Base-by-base conservation (phyloP, 2,888 invertebrate genomes). In the Salpingus planirostris region DNA sequence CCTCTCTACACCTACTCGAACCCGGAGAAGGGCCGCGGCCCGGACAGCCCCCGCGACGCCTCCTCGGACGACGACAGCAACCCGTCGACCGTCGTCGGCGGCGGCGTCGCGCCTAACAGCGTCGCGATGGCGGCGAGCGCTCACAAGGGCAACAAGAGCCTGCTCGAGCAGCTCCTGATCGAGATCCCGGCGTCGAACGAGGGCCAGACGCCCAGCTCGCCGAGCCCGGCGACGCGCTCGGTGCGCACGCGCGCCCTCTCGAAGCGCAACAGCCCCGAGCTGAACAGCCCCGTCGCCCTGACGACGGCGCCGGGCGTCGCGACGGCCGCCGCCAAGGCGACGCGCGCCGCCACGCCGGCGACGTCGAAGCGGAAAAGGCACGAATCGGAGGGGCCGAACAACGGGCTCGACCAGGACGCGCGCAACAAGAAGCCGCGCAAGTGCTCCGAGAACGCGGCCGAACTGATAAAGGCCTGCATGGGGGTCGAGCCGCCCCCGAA, bases 1-100 rank as follows among this genome's bases (percentile, higher is more conserved):
- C 81, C 84, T 3, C 65, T 82, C 11, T 85, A 82, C 56, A 84
- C 84, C 1, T 85, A 84, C 57, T 83, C 83, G 7, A 82, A 81
- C 57, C 77, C 76, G 29, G 83, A 79, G 52, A 76, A 78, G 53
- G 64, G 70, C 26, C 50, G 54, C 23, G 55, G 55, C 24, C 54
- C 59, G 4, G 62, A 60, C 13, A 63, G 62, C 43, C 61, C 63
- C 42, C n/a, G n/a, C n/a, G 60, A 62, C 2, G 43, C 47, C 11
- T 28, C 55, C 11, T 57, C 57, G 10, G 59, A 60, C 36, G 57
- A 60, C 12, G 55, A 57, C 38, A 51, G 47, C 38, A 53, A 48
- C 25, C 45, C 49, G 11, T 49, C 18, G 8, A 7, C 18, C 6
- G n/a, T n/a, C n/a, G n/a, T n/a, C n/a, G 18, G 47, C 15, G 27